Evolutionary conservation across 2,797 vertebrate genomes (phyloP).

Genomic region (Natrix natrix): DNA sequence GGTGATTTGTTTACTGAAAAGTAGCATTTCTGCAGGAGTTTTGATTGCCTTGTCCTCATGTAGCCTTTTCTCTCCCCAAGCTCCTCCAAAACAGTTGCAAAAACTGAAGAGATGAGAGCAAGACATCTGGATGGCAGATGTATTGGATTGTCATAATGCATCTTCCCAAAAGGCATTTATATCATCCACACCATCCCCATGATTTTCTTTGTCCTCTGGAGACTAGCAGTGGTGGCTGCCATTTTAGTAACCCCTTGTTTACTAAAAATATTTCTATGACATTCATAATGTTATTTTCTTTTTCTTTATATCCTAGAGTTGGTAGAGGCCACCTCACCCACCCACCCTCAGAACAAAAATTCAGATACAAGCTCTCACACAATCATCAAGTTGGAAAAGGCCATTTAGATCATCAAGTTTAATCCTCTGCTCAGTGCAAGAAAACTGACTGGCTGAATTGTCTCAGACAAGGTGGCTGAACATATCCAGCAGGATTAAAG

Average conservation of each 20-base stretch:
- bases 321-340: background rate
- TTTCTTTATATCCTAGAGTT: background rate
- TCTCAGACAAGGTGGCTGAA: background rate
- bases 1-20: constrained; percentile 1
- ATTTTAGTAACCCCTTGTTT: background rate
- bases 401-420: background rate
- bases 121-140: background rate
- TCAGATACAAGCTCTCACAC: background rate
- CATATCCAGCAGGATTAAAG: background rate
- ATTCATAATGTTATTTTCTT: background rate
- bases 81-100: background rate
- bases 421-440: background rate
- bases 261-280: background rate
- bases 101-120: background rate
- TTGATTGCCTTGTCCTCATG: background rate
- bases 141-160: background rate
- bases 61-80: background rate
- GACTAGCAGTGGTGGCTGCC: background rate
- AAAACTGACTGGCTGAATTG: background rate
- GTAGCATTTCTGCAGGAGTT: background rate
- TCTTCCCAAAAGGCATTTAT: background rate
- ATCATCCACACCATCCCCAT: background rate
- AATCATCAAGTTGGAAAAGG: background rate
- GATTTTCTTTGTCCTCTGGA: background rate
- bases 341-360: background rate